phyloP scores from a whole-genome alignment of 2,797 vertebrate genomes.

The Babyrousa celebensis region DNA sequence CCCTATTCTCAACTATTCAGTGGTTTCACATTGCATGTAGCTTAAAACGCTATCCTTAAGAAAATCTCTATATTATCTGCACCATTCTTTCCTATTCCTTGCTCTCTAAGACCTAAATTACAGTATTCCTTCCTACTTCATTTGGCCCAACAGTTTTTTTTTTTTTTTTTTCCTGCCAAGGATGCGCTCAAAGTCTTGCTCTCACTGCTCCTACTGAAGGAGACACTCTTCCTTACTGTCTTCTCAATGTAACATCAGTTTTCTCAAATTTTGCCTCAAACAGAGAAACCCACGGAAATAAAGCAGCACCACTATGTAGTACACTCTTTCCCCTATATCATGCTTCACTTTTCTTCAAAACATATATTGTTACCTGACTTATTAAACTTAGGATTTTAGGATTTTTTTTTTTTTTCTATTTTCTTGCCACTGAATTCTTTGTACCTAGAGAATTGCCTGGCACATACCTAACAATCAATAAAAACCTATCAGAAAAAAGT shows the following conservation, averaged over 20 bases:
- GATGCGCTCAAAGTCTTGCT: background rate
- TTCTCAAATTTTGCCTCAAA: background rate
- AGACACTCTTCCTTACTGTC: background rate
- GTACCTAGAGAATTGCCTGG: background rate
- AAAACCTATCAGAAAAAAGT: background rate
- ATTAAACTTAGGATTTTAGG: background rate
- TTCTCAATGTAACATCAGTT: background rate
- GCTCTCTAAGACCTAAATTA: background rate
- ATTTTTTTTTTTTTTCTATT: background rate
- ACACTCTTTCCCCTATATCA: background rate
- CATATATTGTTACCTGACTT: background rate
- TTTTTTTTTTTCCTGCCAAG: background rate
- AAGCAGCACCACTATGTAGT: background rate
- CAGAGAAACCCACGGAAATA: background rate
- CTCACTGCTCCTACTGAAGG: background rate
- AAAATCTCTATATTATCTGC: background rate
- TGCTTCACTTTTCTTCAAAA: conserved; percentile 17
- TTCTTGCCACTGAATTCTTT: background rate
- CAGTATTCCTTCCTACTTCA: background rate
- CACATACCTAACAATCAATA: background rate
- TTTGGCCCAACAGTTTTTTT: background rate
- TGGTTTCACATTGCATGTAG: background rate
- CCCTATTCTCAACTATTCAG: background rate
- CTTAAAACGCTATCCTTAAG: background rate
- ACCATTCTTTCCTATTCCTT: background rate